These are phyloP conservation scores for Philhelius pedissequus DNA, from an alignment of 2,888 invertebrate genomes.

Conservation along the genomic window DNA sequence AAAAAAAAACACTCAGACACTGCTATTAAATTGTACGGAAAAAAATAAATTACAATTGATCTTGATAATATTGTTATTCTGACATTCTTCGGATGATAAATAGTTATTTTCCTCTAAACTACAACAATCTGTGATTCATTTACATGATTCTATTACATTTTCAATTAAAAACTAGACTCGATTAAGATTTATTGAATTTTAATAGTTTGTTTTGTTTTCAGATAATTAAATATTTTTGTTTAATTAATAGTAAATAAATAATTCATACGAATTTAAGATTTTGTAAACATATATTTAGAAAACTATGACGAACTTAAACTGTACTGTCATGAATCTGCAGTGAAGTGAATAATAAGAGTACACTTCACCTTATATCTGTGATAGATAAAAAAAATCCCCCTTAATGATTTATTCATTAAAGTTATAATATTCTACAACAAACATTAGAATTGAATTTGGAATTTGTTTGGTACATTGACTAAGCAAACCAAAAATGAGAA, in stretches of 20 bases:
- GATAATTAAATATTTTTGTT: background rate
- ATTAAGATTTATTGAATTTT: background rate
- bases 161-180: background rate
- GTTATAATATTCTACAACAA: background rate
- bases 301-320: background rate
- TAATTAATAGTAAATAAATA: constrained; percentile 1
- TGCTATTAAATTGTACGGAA: background rate
- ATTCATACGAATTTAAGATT: background rate
- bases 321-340: background rate
- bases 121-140: background rate
- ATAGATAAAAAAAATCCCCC: background rate
- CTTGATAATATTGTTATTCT: background rate
- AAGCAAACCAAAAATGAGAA: background rate
- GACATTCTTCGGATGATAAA: background rate
- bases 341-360: background rate
- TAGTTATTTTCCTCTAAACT: background rate
- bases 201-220: background rate
- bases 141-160: background rate
- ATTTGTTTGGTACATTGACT: no score
- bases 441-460: background rate
- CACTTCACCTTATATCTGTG: background rate
- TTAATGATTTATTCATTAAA: background rate
- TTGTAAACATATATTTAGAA: background rate
- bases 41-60: background rate
- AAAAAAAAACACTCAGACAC: background rate